Base-by-base conservation (phyloP, 2,797 vertebrate genomes). In the Triplophysa yarkandensis region DNA sequence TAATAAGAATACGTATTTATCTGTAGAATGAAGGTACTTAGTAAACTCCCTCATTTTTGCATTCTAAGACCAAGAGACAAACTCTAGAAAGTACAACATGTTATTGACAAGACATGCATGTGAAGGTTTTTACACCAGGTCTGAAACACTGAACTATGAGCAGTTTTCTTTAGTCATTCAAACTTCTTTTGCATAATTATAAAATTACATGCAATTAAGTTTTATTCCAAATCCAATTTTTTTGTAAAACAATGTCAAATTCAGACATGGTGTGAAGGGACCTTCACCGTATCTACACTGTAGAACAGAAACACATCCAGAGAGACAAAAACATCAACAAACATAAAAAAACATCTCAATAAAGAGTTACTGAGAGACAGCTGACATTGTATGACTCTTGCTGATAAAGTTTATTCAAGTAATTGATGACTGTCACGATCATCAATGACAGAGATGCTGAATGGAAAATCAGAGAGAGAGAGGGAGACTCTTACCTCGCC, bases 401-500 rank as follows among this genome's bases (percentile, higher is more conserved):
- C 32, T 72, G 44, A 50, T 50, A 62, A 28, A 32, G 28, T 28
- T n/a, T 71, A 30, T 52, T 17, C 39, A 16, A 5, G 39, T 16
- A 7, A 39, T 13, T 13, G 8, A 10, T 14, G 36, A 41, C 11
- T 2, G 32, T 50, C 10, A 63, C 6, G 13, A 32, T 43, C 66
- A 25, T 46, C 32, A 43, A 46, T 23, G 46, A 66, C n/a, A 46
- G n/a, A 68, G 52, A 71, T n/a, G 23, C 77, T 48, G 82, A 81
- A 83, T 83, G 34, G 78, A 86, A 85, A 88, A 77, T 81, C 52
- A 13, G 19, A 76, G n/a, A 73, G 21, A 52, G 11, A 14, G 39
- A 14, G 1, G 16, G n/a, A 46, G 44, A 68, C 46, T 80, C 84
- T 84, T 89, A 95, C 94, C 93, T 95, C 94, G 0, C 93, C 93